These are phyloP conservation scores for Scotopteryx bipunctaria DNA, from an alignment of 2,888 invertebrate species.

Conservation along the genomic window DNA sequence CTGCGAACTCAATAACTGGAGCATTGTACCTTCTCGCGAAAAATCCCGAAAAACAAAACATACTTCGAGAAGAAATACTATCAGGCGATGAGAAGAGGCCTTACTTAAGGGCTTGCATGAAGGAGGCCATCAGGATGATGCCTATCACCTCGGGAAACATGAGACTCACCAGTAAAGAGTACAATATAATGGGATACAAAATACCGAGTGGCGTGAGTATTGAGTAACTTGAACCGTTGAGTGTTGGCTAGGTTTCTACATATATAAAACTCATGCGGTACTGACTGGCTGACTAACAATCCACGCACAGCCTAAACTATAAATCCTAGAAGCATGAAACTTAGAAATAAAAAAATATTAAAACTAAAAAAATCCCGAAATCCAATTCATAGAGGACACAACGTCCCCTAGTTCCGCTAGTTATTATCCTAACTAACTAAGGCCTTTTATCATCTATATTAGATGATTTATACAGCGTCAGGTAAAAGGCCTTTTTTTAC, in stretches of 20 bases:
- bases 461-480: too few species aligned
- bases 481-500: too few species aligned
- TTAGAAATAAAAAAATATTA: too few species aligned
- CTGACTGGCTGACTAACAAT: too few species aligned
- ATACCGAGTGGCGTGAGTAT: conserved; percentile 83
- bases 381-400: too few species aligned
- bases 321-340: too few species aligned
- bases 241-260: not conserved
- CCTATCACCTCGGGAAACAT: conserved; percentile 84
- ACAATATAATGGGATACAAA: conserved; percentile 84
- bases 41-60: conserved; percentile 85
- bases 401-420: too few species aligned
- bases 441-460: too few species aligned
- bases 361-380: too few species aligned
- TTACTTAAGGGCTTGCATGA: conserved; percentile 88
- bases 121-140: conserved; percentile 86
- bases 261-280: too few species aligned
- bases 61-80: conserved; percentile 82
- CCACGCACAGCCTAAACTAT: too few species aligned
- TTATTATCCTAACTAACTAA: too few species aligned
- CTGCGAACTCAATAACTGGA: conserved; percentile 80
- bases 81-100: conserved; percentile 52
- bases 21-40: conserved; percentile 85
- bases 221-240: conserved; percentile 28
- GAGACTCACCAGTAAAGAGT: conserved; percentile 78